Base-by-base conservation (phyloP, 2,797 vertebrate species). In the Geotrypetes seraphini region DNA sequence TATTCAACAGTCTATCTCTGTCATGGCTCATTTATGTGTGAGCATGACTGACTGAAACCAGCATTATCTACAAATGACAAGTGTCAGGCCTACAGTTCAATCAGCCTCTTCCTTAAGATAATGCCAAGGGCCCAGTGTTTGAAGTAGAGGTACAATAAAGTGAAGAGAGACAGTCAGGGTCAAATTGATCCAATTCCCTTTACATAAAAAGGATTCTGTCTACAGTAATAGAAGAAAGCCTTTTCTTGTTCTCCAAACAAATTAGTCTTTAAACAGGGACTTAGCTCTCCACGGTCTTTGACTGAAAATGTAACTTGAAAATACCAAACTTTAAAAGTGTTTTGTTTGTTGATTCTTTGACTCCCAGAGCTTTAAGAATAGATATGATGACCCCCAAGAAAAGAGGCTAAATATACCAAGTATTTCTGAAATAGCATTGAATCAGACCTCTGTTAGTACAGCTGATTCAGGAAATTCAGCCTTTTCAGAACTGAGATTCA, bases 11-110 rank as follows among this genome's bases (percentile, higher is more conserved):
- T 65, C 67, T 66, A 11, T 61, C 63, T 66, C 59, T 72, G 70
- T 60, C 58, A 53, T 33, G 51, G 47, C 42, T 78, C 57, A 71
- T 78, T 79, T 78, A 52, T 65, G 53, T 73, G 63, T 50, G 56
- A 78, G 60, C 66, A 60, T 58, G 65, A 63, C 47, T 42, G 66
- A 63, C 56, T 74, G 60, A 79, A 74, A 35, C 36, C 60, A 49
- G 30, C 35, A 61, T 66, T 71, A 67, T 59, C 64, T 53, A 54
- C 54, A 66, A 60, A 48, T 63, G 64, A 69, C 60, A 81, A 80
- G 63, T 69, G 67, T 49, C 69, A 74, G 53, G 53, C 50, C 50
- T 64, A 31, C 31, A 61, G 66, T 72, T 81, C 73, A 73, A 57
- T 68, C 67, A 71, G 17, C 37, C 30, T 17, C 44, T 76, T 71